Percentiles rank a stretch among this genome's conserved stretches.
These are phyloP conservation scores for Poeciliopsis turneri DNA, from an alignment of 2,797 vertebrate species.

Conservation along the genomic window DNA sequence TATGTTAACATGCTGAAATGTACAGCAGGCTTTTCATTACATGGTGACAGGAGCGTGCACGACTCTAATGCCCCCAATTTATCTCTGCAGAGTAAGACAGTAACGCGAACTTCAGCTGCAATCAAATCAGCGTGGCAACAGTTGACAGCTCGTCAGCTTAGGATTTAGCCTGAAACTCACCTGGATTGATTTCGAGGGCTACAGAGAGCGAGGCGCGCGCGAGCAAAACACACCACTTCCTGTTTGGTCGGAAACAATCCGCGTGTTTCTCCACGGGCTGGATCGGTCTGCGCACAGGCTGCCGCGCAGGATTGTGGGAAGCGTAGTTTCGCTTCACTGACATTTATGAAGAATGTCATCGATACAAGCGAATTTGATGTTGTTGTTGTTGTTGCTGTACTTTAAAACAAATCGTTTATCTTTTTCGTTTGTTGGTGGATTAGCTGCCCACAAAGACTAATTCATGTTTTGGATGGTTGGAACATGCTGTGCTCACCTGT, in stretches of 20 bases:
- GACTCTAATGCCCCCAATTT: not conserved
- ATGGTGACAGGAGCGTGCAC: not conserved
- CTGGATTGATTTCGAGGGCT: not conserved
- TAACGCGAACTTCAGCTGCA: slow-evolving; percentile 23
- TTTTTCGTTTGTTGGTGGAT: not conserved
- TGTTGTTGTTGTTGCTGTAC: no score
- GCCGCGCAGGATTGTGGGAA: slow-evolving; percentile 13
- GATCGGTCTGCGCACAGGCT: not conserved
- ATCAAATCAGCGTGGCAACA: not conserved
- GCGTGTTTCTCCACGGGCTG: not conserved
- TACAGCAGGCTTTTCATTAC: not conserved
- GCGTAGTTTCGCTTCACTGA: not conserved
- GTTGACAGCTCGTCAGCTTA: not conserved
- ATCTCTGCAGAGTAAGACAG: not conserved
- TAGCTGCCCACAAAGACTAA: not conserved
- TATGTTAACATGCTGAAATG: not conserved
- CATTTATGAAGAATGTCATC: not conserved
- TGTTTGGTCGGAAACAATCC: not conserved
- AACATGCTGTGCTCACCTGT: not conserved
- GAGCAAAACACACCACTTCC: not conserved
- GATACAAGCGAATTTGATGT: not conserved
- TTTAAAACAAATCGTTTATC: not conserved
- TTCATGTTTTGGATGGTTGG: not conserved
- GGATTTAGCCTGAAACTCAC: slow-evolving; percentile 16
- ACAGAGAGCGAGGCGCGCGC: no score